Percentiles rank a stretch among this genome's conserved stretches.
phyloP scores from a whole-genome alignment of 2,888 invertebrate species.

The Ischnus inquisitorius region DNA sequence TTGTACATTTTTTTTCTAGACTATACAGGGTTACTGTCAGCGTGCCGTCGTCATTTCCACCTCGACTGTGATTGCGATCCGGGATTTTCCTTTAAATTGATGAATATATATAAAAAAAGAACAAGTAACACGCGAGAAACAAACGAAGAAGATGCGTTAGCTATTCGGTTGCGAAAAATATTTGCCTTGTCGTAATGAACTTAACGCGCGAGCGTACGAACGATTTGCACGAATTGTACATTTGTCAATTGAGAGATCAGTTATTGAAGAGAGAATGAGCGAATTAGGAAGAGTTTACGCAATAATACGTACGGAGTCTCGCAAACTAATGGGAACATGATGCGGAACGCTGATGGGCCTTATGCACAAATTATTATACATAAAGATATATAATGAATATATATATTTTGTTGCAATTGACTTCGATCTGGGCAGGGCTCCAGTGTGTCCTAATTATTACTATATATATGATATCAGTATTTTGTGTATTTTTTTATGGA shows the following conservation, averaged over 20 bases:
- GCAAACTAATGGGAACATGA: constrained; percentile 65
- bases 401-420: constrained; percentile 81
- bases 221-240: neutral
- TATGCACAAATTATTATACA: constrained; percentile 75
- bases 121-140: neutral
- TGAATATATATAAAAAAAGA: neutral
- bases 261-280: neutral
- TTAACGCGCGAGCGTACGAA: neutral
- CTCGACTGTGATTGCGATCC: constrained; percentile 71
- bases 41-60: constrained; percentile 72
- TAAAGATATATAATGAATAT: constrained; percentile 65
- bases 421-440: constrained; percentile 82
- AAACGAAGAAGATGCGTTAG: constrained; percentile 12
- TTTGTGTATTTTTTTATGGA: constrained; percentile 80
- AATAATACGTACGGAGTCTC: constrained; percentile 51
- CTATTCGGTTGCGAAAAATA: constrained; percentile 13
- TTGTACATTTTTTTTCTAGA: constrained; percentile 67
- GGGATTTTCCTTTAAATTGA: constrained; percentile 10
- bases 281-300: constrained; percentile 58
- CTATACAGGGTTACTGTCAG: constrained; percentile 69
- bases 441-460: constrained; percentile 73
- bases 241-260: constrained; percentile 16
- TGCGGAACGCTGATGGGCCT: constrained; percentile 72
- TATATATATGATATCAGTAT: constrained; percentile 82
- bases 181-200: constrained; percentile 1